Evolutionary conservation across 2,113 vertebrate genomes (phyloP), one percentile per base, ranked within the genome.

Genomic region (Myotis brandtii): DNA sequence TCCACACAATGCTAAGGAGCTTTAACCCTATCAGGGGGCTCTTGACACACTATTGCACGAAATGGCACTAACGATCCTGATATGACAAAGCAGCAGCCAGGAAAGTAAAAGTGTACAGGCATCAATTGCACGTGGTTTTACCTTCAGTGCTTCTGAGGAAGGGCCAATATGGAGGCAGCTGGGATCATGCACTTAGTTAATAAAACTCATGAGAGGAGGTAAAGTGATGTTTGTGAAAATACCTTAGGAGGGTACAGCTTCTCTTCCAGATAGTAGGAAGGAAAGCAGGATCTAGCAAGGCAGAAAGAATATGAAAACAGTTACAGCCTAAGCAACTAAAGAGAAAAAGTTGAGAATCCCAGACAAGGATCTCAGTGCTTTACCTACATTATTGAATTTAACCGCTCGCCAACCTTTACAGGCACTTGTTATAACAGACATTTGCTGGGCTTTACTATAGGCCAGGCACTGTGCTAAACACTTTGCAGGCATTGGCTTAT

Each of bases 11-110:
- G 23, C 83, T 92, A 92, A 95, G 95, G 83, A 90, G 85, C 52
- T 97, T 97, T 94, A 97, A 97, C 94, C 96, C 80, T 95, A 86
- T 76, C 81, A n/a, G 34, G n/a, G 8, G 16, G 66, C 56, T 92
- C 86, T 91, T 96, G 85, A 77, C 81, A 84, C 59, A 14, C 27
- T 48, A 16, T 70, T 84, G 83, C 23, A 59, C 92, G 82, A 79
- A 77, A 16, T 27, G n/a, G 50, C 73, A 20, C 69, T 92, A 94
- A 95, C 62, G 2, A 67, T 85, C 40, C 2, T 48, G 82, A 50
- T 73, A 62, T 48, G 91, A 59, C 48, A 92, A 54, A 95, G 64
- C 14, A 91, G 52, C 21, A 85, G 18, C 37, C 87, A 73, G 77
- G 59, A 62, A 9, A 86, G 66, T 81, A 86, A 37, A 32, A 12